phyloP scores from a whole-genome alignment of 2,113 vertebrate genomes.

The Spizaetus ornatus region DNA sequence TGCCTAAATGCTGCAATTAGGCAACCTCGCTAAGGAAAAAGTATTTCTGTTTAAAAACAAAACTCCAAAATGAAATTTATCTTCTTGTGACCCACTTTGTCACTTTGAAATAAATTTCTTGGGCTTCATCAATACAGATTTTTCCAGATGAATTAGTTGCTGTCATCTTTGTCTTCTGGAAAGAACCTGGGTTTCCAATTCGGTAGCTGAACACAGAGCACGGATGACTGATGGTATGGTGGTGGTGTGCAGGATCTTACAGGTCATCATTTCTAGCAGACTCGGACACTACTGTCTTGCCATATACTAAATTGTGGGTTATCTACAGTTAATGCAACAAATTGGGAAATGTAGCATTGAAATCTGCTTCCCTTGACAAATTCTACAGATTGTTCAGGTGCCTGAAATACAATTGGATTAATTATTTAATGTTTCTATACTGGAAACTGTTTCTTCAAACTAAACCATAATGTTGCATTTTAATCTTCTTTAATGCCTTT shows the following conservation, averaged over 20 bases:
- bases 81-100: not conserved
- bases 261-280: not conserved
- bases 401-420: not conserved
- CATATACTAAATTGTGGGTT: not conserved
- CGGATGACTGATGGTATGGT: not conserved
- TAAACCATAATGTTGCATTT: not conserved
- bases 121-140: not conserved
- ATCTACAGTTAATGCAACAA: not conserved
- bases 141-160: not conserved
- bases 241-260: not conserved
- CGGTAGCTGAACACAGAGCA: not conserved
- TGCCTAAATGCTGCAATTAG: not conserved
- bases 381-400: not conserved
- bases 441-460: not conserved
- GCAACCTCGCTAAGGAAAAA: not conserved
- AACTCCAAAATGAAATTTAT: not conserved
- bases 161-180: not conserved
- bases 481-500: not conserved
- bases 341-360: not conserved
- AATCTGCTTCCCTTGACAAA: not conserved
- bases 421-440: not conserved
- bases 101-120: not conserved
- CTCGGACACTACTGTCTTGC: not conserved
- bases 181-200: not conserved
- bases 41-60: not conserved